Conservation (phyloP, 2,797 vertebrate genomes). For the Myotis planiceps region DNA sequence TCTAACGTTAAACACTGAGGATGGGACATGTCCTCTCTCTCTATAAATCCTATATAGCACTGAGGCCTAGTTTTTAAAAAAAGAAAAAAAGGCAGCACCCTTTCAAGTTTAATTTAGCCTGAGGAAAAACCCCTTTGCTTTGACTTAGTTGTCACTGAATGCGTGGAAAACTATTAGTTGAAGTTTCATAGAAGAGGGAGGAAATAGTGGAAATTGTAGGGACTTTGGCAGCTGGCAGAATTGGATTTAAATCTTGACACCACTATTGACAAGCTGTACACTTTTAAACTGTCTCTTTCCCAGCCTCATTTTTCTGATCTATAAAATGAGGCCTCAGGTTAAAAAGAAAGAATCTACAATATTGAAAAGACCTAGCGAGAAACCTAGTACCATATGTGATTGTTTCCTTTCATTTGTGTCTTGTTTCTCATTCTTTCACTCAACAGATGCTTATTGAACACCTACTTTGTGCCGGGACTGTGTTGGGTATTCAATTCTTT, state of each 20-base stretch:
- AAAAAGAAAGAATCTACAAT: not conserved
- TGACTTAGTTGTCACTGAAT: not conserved
- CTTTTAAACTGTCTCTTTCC: not conserved
- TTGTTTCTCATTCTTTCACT: not conserved
- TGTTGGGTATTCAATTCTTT: not conserved
- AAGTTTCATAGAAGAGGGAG: not conserved
- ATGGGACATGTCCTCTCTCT: not conserved
- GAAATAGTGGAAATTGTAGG: not conserved
- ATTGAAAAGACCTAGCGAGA: not conserved
- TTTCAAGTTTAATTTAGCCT: not conserved
- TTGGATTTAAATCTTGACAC: not conserved
- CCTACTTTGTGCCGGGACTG: not conserved
- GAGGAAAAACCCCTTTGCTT: not conserved
- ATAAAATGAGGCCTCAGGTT: not conserved
- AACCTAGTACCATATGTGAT: not conserved
- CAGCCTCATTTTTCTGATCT: not conserved
- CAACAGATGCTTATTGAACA: not conserved
- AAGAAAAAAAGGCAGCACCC: not conserved
- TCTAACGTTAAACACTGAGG: not conserved
- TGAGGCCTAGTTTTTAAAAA: not conserved
- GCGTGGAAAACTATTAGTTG: not conserved
- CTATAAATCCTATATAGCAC: not conserved
- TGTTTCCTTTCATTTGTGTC: not conserved
- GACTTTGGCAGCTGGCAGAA: not conserved
- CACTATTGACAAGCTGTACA: not conserved